Evolutionary conservation across 2,888 invertebrate species (phyloP).

Genomic region (Tupiocoris notatus): DNA sequence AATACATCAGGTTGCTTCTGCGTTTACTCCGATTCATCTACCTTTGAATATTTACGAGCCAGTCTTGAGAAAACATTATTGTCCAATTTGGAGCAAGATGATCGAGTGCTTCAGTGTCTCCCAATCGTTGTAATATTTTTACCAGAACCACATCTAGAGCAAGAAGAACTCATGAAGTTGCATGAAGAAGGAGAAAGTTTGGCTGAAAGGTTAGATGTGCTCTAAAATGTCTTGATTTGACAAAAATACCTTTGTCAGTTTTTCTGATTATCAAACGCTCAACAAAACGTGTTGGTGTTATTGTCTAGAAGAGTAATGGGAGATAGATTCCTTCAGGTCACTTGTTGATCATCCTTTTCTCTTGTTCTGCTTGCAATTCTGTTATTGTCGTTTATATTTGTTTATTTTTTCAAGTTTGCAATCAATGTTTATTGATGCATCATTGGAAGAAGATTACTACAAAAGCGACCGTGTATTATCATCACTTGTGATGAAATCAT

Average conservation of each 20-base stretch:
- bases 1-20: constrained; percentile 74
- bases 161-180: constrained; percentile 79
- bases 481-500: constrained; percentile 68
- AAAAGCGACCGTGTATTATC: constrained; percentile 59
- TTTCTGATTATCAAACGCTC: no score
- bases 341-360: no score
- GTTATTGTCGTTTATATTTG: no score
- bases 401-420: no score
- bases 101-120: constrained; percentile 77
- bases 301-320: not conserved
- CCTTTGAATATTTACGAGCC: constrained; percentile 86
- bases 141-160: constrained; percentile 77
- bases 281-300: no score
- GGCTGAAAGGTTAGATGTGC: constrained; percentile 70
- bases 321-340: not conserved
- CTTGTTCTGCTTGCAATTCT: no score
- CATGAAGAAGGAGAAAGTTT: constrained; percentile 87
- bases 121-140: constrained; percentile 90
- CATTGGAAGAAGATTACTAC: constrained; percentile 55
- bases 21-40: constrained; percentile 85
- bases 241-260: no score
- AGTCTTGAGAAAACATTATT: constrained; percentile 88
- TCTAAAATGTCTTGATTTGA: no score
- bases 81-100: constrained; percentile 86
- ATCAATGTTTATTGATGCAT: constrained; percentile 81